Evolutionary conservation across 1,140 invertebrate species (phyloP).

Genomic region (Drosophila pruinosa): DNA sequence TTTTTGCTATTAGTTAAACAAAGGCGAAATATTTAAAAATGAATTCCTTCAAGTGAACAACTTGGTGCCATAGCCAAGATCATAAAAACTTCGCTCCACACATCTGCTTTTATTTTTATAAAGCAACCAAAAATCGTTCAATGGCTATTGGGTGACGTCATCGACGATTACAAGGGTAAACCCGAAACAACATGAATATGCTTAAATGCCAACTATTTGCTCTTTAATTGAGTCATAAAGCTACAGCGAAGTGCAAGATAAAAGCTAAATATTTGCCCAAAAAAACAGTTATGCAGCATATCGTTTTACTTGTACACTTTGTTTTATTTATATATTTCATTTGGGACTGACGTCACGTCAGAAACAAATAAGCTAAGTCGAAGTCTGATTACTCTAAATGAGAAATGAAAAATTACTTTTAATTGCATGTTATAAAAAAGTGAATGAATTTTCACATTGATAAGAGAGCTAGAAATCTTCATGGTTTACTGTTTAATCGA

Average conservation of each 20-base stretch:
- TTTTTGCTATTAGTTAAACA: background rate
- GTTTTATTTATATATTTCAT: no score
- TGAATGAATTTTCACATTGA: no score
- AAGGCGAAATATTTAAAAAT: background rate
- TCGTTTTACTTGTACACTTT: background rate
- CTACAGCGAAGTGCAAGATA: slow-evolving; percentile 29
- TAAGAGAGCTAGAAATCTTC: no score
- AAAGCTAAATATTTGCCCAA: slow-evolving; percentile 48
- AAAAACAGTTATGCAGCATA: slow-evolving; percentile 3
- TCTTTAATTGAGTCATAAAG: slow-evolving; percentile 76
- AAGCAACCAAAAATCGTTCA: slow-evolving; percentile 18
- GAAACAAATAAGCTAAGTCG: background rate
- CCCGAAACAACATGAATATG: slow-evolving; percentile 34
- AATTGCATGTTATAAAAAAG: no score
- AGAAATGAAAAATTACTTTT: background rate
- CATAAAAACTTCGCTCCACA: slow-evolving; percentile 7
- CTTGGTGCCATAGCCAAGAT: no score
- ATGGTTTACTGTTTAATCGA: no score
- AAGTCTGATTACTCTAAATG: background rate
- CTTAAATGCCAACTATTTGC: slow-evolving; percentile 61
- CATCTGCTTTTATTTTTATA: slow-evolving; percentile 42
- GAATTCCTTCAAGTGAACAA: background rate
- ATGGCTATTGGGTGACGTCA: slow-evolving; percentile 41
- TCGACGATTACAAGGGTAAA: slow-evolving; percentile 7
- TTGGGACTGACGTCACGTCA: background rate